A percentile compares a stretch with the other conserved stretches of the same genome.
Evolutionary conservation across 92 coral and sea anemone species (phyloP).

Genomic region (Porites rus): DNA sequence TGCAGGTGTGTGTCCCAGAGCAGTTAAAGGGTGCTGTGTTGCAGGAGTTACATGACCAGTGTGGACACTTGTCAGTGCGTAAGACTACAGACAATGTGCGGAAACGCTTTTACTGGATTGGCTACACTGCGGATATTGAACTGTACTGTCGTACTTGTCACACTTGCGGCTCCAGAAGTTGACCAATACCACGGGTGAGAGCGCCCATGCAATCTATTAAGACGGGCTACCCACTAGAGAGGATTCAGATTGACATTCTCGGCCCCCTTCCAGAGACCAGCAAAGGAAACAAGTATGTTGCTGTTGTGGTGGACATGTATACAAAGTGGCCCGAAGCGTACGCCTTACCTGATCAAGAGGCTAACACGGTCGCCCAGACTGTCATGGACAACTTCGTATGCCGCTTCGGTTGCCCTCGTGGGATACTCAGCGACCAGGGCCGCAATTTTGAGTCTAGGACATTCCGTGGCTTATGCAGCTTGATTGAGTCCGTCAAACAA

Average conservation of each 20-base stretch:
- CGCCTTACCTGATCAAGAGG: constrained; percentile 45
- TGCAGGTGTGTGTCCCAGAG: constrained; percentile 30
- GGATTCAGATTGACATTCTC: constrained; percentile 52
- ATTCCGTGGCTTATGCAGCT: too few species aligned
- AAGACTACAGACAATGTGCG: constrained; percentile 48
- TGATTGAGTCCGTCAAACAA: constrained; percentile 47
- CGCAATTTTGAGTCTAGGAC: too few species aligned
- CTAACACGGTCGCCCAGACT: constrained; percentile 29
- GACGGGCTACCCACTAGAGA: constrained; percentile 54
- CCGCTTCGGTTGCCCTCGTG: constrained; percentile 48
- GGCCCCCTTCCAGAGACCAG: constrained; percentile 60
- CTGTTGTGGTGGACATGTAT: constrained; percentile 46
- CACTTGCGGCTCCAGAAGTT: constrained; percentile 40
- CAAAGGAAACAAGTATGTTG: constrained; percentile 43
- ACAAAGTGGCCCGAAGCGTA: constrained; percentile 57
- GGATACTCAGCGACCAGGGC: constrained; percentile 59
- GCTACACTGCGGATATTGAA: constrained; percentile 39
- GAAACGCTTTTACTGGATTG: constrained; percentile 55
- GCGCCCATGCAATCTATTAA: constrained; percentile 38
- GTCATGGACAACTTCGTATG: constrained; percentile 53
- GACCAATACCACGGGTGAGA: constrained; percentile 21
- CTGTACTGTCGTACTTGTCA: constrained; percentile 42
- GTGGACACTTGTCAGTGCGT: constrained; percentile 15
- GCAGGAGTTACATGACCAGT: background rate
- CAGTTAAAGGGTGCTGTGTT: too few species aligned